Percentiles rank a stretch among this genome's conserved stretches.
phyloP scores from a whole-genome alignment of 2,888 invertebrate genomes.

The Drosophila aldrichi region DNA sequence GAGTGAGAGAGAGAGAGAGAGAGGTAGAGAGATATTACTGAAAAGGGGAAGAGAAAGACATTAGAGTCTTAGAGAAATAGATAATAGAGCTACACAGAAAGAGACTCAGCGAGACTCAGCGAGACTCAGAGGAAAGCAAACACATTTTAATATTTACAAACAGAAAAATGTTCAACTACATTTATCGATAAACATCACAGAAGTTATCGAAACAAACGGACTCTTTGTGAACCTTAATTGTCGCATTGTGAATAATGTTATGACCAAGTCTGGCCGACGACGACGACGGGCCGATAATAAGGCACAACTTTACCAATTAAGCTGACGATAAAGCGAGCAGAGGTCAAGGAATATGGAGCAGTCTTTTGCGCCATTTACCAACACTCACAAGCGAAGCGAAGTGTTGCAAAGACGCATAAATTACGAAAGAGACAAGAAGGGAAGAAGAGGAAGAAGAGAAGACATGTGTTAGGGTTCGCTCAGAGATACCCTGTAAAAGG shows the following conservation, averaged over 20 bases:
- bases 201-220: slow-evolving; percentile 20
- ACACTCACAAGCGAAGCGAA: slow-evolving; percentile 19
- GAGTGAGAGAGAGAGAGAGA: background rate
- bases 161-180: background rate
- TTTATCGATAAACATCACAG: slow-evolving; percentile 35
- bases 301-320: slow-evolving; percentile 68
- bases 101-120: too few relatives aligned
- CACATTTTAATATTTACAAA: background rate
- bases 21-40: too few relatives aligned
- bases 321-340: slow-evolving; percentile 24
- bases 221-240: slow-evolving; percentile 41
- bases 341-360: slow-evolving; percentile 8
- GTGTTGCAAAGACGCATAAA: slow-evolving; percentile 67
- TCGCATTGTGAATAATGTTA: slow-evolving; percentile 22
- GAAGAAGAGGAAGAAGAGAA: background rate
- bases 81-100: background rate
- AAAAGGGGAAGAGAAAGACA: background rate
- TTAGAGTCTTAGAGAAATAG: too few relatives aligned
- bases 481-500: background rate
- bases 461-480: background rate
- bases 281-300: slow-evolving; percentile 20
- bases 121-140: background rate
- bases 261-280: slow-evolving; percentile 16
- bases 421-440: slow-evolving; percentile 34
- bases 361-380: slow-evolving; percentile 3